Conservation (phyloP, 2,888 invertebrate species). For the Vandiemenella viatica region DNA sequence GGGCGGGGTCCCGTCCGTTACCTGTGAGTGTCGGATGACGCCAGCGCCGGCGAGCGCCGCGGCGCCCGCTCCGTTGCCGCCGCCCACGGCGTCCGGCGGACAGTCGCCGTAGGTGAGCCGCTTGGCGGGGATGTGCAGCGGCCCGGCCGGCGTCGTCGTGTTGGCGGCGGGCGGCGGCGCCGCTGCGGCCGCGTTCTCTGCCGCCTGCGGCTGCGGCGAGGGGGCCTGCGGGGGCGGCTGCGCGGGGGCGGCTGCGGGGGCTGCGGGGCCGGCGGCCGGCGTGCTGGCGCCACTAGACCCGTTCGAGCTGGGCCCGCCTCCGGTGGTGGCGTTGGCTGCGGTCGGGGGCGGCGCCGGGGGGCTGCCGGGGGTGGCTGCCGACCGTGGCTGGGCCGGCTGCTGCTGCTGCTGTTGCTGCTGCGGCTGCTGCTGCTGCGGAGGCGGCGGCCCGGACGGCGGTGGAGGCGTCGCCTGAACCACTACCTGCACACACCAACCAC, state of each 20-base stretch:
- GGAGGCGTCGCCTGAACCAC: not conserved
- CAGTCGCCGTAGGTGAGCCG: constrained; percentile 43
- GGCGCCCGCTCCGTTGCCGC: constrained; percentile 29
- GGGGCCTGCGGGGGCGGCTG: constrained; percentile 9
- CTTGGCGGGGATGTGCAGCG: constrained; percentile 81
- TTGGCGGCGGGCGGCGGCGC: constrained; percentile 51
- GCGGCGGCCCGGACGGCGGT: constrained; percentile 36
- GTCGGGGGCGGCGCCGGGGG: constrained; percentile 37
- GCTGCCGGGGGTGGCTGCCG: constrained; percentile 30
- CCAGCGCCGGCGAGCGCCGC: no score
- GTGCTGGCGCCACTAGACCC: not conserved
- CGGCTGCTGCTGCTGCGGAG: constrained; percentile 35
- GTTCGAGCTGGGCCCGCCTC: not conserved
- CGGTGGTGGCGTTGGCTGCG: constrained; percentile 14
- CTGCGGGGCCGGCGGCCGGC: constrained; percentile 15
- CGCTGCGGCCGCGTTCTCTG: constrained; percentile 27
- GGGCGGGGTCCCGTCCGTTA: no score
- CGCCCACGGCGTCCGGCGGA: constrained; percentile 32
- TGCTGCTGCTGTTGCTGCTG: constrained; percentile 15
- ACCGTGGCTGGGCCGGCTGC: constrained; percentile 27
- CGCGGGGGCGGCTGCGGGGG: constrained; percentile 16
- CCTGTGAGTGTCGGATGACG: constrained; percentile 62
- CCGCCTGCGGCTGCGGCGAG: constrained; percentile 35
- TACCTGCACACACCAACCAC: no score
- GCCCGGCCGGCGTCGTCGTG: constrained; percentile 31